Percentiles rank a stretch among this genome's conserved stretches.
phyloP scores from a whole-genome alignment of 2,113 vertebrate genomes.

The Amazona vittata region DNA sequence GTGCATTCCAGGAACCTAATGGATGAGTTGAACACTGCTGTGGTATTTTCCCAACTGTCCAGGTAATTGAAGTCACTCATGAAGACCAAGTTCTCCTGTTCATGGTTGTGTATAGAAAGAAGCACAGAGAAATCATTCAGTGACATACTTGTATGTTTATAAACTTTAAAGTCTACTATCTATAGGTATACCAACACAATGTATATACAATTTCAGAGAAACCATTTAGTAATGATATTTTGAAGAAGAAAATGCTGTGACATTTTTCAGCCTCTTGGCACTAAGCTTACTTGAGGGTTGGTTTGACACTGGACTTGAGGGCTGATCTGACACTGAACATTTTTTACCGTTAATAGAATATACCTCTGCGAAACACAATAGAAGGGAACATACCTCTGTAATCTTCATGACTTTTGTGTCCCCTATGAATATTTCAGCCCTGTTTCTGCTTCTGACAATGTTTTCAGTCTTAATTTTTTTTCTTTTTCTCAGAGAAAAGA shows the following conservation, averaged over 20 bases:
- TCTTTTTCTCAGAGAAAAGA: not conserved
- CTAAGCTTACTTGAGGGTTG: not conserved
- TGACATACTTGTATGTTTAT: not conserved
- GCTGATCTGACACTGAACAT: not conserved
- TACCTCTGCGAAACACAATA: not conserved
- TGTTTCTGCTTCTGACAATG: not conserved
- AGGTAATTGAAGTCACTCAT: not conserved
- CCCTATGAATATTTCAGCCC: not conserved
- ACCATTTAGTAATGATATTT: not conserved
- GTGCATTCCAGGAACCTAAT: not conserved
- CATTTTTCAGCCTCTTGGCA: not conserved
- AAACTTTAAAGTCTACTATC: not conserved
- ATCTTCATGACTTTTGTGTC: not conserved
- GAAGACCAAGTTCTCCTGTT: not conserved
- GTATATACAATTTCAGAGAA: not conserved
- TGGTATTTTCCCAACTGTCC: not conserved
- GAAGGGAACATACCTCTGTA: not conserved
- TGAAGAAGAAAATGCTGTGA: not conserved
- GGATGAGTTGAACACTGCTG: rapidly evolving
- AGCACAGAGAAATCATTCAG: not conserved
- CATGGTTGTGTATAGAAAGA: not conserved
- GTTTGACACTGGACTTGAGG: not conserved
- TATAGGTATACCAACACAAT: not conserved
- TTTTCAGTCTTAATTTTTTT: not conserved
- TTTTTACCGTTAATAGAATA: not conserved